A percentile compares a stretch with the other conserved stretches of the same genome.
Evolutionary conservation across 2,797 vertebrate species (phyloP).

Genomic region (Semotilus atromaculatus): DNA sequence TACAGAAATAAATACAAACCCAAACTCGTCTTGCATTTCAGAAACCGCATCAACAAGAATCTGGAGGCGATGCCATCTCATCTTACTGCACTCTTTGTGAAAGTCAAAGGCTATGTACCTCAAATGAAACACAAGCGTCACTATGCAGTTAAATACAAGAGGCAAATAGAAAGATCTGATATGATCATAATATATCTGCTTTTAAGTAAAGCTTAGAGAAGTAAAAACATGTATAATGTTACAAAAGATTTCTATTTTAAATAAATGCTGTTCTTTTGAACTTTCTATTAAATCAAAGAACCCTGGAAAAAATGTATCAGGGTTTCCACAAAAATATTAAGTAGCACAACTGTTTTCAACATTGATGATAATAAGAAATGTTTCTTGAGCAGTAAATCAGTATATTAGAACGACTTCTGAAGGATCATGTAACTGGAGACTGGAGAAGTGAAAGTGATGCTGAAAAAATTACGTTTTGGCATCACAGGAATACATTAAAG

Average conservation of each 20-base stretch:
- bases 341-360: no score
- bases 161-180: neutral
- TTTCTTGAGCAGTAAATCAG: neutral
- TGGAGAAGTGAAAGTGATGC: neutral
- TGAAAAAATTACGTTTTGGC: neutral
- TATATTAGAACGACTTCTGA: neutral
- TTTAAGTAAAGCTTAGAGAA: neutral
- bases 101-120: conserved; percentile 97
- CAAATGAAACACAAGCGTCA: conserved; percentile 25
- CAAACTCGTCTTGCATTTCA: conserved; percentile 90
- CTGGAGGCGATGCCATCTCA: conserved; percentile 96
- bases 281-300: no score
- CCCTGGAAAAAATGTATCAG: no score
- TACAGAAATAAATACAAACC: conserved; percentile 72
- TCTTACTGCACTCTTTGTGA: conserved; percentile 96
- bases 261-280: no score
- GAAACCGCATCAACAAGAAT: conserved; percentile 88
- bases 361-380: neutral
- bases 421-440: neutral
- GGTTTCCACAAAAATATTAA: no score
- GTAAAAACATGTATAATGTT: no score
- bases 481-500: neutral
- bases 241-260: no score
- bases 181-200: neutral
- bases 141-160: neutral